Evolutionary conservation across 2,888 invertebrate genomes (phyloP).

Genomic region (Ennomos quercinarius): DNA sequence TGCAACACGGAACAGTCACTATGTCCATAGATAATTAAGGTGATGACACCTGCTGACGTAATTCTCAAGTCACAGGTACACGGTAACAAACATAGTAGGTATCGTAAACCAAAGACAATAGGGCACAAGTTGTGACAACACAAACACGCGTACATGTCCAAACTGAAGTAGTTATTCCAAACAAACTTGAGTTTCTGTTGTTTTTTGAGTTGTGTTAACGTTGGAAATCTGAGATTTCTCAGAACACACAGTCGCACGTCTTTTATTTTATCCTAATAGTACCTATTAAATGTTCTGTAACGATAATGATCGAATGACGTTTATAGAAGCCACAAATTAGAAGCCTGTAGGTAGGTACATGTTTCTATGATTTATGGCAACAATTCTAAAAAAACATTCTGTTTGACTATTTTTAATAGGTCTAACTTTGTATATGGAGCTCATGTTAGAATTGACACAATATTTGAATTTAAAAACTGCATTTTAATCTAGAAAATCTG

Average conservation of each 20-base stretch:
- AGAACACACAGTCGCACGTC: conserved; percentile 41
- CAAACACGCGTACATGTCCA: conserved; percentile 47
- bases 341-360: no score
- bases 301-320: no score
- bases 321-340: no score
- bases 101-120: conserved; percentile 45
- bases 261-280: neutral
- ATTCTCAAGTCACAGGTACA: conserved; percentile 10
- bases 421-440: no score
- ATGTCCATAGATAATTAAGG: conserved; percentile 11
- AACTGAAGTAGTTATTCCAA: conserved; percentile 52
- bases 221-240: conserved; percentile 45
- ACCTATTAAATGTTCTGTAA: no score
- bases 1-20: conserved; percentile 14
- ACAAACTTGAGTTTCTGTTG: conserved; percentile 53
- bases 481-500: no score
- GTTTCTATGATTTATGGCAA: no score
- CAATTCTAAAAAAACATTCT: no score
- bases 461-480: no score
- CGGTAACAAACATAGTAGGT: conserved; percentile 17
- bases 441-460: no score
- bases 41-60: conserved; percentile 34
- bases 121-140: conserved; percentile 42
- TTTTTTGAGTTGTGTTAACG: no score
- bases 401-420: no score